phyloP scores from a whole-genome alignment of 1,140 invertebrate species.

The Mactra quadrangularis region DNA sequence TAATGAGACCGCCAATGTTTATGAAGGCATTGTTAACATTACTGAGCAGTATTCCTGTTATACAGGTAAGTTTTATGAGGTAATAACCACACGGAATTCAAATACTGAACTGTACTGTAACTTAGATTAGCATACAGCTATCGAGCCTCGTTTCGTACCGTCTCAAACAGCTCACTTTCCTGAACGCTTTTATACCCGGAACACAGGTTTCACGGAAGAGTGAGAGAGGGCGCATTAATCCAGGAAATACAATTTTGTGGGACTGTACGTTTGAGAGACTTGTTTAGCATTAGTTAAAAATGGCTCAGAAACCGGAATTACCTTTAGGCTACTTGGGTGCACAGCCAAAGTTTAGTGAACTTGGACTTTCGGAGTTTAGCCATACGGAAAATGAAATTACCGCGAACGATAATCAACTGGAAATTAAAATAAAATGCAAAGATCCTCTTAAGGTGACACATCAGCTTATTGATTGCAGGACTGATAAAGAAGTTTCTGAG shows the following conservation, averaged over 20 bases:
- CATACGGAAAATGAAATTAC: conserved; percentile 73
- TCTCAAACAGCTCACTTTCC: too few relatives aligned
- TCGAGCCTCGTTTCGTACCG: too few relatives aligned
- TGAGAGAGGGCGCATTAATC: not conserved
- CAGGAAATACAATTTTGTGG: conserved; percentile 4
- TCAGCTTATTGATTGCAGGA: conserved; percentile 71
- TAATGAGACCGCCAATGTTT: too few relatives aligned
- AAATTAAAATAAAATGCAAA: conserved; percentile 73
- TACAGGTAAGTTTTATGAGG: too few relatives aligned
- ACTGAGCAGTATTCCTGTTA: too few relatives aligned
- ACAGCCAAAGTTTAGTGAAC: conserved; percentile 73
- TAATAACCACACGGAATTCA: too few relatives aligned
- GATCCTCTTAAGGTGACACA: conserved; percentile 75
- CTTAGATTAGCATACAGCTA: too few relatives aligned
- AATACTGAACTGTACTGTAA: too few relatives aligned
- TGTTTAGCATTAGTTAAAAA: conserved; percentile 6
- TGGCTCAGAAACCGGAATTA: conserved; percentile 70
- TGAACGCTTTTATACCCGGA: too few relatives aligned
- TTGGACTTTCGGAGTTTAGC: conserved; percentile 69
- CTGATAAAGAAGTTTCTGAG: conserved; percentile 69
- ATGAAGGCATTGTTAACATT: too few relatives aligned
- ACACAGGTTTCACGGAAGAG: conserved; percentile 11
- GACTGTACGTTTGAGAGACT: not conserved
- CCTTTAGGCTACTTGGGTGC: conserved; percentile 78
- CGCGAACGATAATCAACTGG: conserved; percentile 66